phyloP scores from a whole-genome alignment of 2,113 vertebrate genomes.

The Diadophis punctatus region DNA sequence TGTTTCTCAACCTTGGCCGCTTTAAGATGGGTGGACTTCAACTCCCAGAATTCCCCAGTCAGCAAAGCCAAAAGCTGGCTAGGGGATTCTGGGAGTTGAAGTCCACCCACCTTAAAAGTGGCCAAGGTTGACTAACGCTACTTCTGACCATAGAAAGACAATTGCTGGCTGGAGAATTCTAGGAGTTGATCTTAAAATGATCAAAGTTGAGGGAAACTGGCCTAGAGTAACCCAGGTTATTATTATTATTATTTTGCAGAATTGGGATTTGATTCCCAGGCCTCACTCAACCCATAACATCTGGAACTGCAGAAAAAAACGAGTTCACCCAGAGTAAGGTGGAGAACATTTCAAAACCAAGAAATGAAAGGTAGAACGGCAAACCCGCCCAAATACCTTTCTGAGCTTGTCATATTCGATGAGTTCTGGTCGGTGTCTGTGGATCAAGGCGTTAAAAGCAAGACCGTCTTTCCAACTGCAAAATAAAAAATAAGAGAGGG shows the following conservation, averaged over 20 bases:
- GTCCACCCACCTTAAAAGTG: neutral
- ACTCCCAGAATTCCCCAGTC: neutral
- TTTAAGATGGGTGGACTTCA: neutral
- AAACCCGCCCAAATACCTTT: constrained; percentile 70
- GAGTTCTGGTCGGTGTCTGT: constrained; percentile 91
- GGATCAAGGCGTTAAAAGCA: constrained; percentile 94
- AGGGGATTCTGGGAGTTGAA: neutral
- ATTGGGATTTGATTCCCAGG: neutral
- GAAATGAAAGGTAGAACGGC: fast-evolving
- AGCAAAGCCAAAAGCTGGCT: neutral
- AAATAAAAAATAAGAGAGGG: neutral
- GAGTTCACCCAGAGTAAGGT: neutral
- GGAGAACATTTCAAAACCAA: neutral
- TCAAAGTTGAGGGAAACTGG: neutral
- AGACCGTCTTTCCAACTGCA: constrained; percentile 94
- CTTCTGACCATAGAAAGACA: too few relatives aligned
- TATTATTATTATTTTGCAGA: too few relatives aligned
- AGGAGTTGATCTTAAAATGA: neutral
- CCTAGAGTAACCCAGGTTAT: neutral
- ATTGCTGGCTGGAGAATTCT: neutral
- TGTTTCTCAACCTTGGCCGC: neutral
- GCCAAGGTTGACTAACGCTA: neutral
- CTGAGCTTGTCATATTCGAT: constrained; percentile 93
- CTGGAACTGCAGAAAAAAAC: neutral
- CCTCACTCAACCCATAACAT: neutral